These are phyloP conservation scores for Cherax quadricarinatus DNA, from an alignment of 1,140 invertebrate species.

Conservation along the genomic window DNA sequence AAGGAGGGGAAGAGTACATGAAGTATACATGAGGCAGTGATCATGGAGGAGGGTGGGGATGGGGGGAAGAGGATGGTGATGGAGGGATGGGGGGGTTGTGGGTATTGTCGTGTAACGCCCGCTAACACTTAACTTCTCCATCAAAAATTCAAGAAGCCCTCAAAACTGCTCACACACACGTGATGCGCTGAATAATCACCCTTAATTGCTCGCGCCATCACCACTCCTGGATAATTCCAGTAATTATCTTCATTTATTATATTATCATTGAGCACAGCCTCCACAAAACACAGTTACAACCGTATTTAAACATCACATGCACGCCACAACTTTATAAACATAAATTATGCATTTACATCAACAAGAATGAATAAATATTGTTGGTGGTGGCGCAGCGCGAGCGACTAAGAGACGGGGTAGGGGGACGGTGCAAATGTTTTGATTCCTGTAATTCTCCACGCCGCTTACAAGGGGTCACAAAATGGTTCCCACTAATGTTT, in stretches of 20 bases:
- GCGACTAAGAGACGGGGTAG: background rate
- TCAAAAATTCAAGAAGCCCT: background rate
- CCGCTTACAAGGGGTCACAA: background rate
- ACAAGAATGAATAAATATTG: no score
- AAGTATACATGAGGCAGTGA: background rate
- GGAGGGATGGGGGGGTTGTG: no score
- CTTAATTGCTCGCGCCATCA: background rate
- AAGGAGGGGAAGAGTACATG: background rate
- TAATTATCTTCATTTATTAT: no score
- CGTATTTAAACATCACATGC: no score
- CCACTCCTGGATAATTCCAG: no score
- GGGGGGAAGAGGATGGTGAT: no score
- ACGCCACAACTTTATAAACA: no score
- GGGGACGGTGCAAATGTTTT: background rate
- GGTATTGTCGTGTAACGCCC: background rate
- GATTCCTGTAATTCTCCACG: background rate
- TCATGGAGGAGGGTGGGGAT: background rate
- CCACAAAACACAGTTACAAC: no score
- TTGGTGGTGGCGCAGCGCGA: background rate
- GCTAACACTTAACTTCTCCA: background rate
- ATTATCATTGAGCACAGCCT: no score
- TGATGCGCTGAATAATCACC: background rate
- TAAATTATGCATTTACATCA: no score
- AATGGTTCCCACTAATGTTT: conserved; percentile 6
- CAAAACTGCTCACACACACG: background rate